phyloP scores from a whole-genome alignment of 2,113 vertebrate species.

The Rallus limicola region DNA sequence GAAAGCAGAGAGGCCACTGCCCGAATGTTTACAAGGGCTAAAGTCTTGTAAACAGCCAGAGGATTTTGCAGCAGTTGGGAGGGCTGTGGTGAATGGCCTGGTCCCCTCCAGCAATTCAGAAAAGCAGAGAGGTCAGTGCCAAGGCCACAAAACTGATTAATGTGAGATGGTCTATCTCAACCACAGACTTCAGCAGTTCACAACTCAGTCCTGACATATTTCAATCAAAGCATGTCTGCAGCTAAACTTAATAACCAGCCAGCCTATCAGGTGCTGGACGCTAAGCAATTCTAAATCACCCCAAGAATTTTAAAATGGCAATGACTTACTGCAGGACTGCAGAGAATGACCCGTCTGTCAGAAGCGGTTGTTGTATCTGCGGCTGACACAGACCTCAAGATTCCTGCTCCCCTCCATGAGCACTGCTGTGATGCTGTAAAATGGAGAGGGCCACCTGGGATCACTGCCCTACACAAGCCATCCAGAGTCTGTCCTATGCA shows the following conservation, averaged over 20 bases:
- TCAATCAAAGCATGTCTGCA: slow-evolving; percentile 45
- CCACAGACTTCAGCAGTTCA: not conserved
- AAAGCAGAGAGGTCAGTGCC: not conserved
- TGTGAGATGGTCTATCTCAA: not conserved
- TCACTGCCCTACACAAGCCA: not conserved
- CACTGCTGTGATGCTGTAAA: not conserved
- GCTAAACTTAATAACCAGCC: not conserved
- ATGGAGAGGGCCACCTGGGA: slow-evolving; percentile 37
- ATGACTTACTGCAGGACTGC: slow-evolving; percentile 7
- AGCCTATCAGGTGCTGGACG: not conserved
- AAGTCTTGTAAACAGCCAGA: not conserved
- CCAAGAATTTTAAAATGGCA: not conserved
- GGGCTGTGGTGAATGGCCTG: not conserved
- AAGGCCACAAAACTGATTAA: not conserved
- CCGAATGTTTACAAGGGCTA: not conserved
- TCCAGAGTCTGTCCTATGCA: not conserved
- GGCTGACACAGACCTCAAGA: not conserved
- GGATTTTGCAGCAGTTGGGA: not conserved
- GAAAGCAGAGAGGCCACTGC: not conserved
- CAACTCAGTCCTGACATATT: slow-evolving; percentile 3
- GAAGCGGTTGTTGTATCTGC: not conserved
- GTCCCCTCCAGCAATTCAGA: not conserved
- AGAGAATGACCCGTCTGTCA: slow-evolving; percentile 26
- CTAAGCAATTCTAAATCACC: not conserved
- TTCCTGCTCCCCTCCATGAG: not conserved